Base-by-base conservation (phyloP, 2,888 invertebrate genomes). In the Leptinotarsa peninsularis region DNA sequence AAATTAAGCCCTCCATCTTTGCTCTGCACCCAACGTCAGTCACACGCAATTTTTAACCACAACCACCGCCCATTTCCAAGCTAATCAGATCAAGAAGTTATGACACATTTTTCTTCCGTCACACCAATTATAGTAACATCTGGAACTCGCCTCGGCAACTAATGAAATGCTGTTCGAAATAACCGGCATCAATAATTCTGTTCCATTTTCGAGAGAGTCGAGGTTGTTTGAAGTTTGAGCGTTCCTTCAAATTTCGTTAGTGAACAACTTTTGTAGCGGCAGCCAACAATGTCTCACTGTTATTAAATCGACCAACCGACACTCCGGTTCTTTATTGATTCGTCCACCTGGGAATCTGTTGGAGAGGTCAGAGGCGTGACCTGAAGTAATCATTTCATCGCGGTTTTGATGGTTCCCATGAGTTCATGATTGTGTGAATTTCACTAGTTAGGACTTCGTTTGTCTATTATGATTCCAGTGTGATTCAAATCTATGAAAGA, bases 121-220 rank as follows among this genome's bases (percentile, higher is more conserved):
- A 21, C 23, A 14, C 27, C 58, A 58, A 58, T 58, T 58, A 58
- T 3, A 23, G 58, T 23, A 23, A 14, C 21, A 4, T 23, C 58
- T 21, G 23, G 15, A 58, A 58, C 58, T 58, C 58, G 58, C 58
- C 58, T 58, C 15, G 14, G 58, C 10, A 58, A 58, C 58, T 58
- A 58, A 58, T 58, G 58, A 23, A 58, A 58, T 58, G 58, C 58
- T 58, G 63, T 49, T 33, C 63, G 60, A 71, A 50, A 71, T 71
- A 71, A 63, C 71, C 71, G 50, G 18, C 71, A 71, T 71, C 49
- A 71, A 71, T 71, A 71, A 71, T 71, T 71, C 71, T 33, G 63
- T 63, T 17, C 33, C 33, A 71, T 66, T 71, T 66, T 66, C 50
- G 71, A 50, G 63, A 66, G 58, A 4, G 58, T 21, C 58, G 58